Conservation (phyloP, 1,140 invertebrate species). For the Tribolium castaneum region DNA sequence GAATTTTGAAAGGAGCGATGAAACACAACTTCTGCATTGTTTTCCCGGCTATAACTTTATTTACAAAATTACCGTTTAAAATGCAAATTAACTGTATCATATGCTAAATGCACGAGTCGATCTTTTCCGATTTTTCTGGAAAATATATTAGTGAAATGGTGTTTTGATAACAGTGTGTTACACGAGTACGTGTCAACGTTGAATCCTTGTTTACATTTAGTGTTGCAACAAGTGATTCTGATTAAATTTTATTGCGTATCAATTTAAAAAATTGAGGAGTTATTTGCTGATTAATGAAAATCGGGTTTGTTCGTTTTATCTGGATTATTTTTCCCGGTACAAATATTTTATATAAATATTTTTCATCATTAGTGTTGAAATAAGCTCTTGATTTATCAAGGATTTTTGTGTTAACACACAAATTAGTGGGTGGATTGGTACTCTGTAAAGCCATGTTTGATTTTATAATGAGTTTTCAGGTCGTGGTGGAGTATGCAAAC, state of each 20-base stretch:
- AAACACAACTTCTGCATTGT: neutral
- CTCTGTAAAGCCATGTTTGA: neutral
- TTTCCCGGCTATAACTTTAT: neutral
- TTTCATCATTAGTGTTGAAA: too few species aligned
- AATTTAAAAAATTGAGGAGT: neutral
- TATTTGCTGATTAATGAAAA: too few species aligned
- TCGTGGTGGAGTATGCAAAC: neutral
- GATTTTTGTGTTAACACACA: neutral
- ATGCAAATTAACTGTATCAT: neutral
- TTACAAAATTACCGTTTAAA: neutral
- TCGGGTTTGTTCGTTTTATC: too few species aligned
- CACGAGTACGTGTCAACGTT: neutral
- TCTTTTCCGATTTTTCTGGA: too few species aligned
- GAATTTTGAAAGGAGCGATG: neutral
- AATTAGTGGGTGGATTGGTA: neutral
- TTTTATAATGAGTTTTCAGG: neutral
- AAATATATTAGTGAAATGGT: too few species aligned
- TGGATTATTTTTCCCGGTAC: too few species aligned
- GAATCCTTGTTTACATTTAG: neutral
- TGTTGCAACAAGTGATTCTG: neutral
- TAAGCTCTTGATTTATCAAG: neutral
- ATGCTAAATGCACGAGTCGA: too few species aligned
- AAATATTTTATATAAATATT: too few species aligned
- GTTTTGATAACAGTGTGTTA: neutral
- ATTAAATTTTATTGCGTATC: neutral